phyloP scores from a whole-genome alignment of 2,113 vertebrate genomes.

The Casuarius casuarius region DNA sequence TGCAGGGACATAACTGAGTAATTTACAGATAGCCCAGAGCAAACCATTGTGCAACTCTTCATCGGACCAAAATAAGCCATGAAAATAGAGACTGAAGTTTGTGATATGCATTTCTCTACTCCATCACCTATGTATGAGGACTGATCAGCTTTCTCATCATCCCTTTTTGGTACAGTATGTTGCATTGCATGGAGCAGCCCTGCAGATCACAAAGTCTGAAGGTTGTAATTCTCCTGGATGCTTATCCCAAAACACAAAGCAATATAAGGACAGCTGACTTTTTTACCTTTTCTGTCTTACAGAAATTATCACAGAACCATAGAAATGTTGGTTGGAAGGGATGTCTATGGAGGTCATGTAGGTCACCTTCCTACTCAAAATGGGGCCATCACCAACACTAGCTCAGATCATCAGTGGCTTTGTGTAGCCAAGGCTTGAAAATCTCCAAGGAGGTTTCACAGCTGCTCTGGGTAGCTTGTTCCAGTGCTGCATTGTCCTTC shows the following conservation, averaged over 20 bases:
- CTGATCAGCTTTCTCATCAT: not conserved
- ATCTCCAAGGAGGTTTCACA: not conserved
- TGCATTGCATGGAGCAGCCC: not conserved
- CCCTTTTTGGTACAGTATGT: not conserved
- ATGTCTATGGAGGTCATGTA: not conserved
- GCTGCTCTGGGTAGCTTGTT: not conserved
- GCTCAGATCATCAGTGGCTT: not conserved
- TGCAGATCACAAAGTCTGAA: not conserved
- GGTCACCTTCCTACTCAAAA: not conserved
- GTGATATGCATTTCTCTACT: not conserved
- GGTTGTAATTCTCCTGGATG: not conserved
- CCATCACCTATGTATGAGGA: not conserved
- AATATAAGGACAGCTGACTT: not conserved
- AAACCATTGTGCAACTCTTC: not conserved
- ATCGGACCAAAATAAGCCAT: not conserved
- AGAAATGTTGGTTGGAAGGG: not conserved
- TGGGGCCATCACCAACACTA: not conserved
- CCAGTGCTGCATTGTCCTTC: not conserved
- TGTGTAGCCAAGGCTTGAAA: not conserved
- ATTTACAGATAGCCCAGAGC: not conserved
- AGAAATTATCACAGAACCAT: not conserved
- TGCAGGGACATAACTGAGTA: not conserved
- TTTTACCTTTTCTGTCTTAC: not conserved
- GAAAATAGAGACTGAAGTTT: not conserved
- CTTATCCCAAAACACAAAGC: not conserved